Evolutionary conservation across 1,140 invertebrate species (phyloP).

Genomic region (Arion vulgaris): DNA sequence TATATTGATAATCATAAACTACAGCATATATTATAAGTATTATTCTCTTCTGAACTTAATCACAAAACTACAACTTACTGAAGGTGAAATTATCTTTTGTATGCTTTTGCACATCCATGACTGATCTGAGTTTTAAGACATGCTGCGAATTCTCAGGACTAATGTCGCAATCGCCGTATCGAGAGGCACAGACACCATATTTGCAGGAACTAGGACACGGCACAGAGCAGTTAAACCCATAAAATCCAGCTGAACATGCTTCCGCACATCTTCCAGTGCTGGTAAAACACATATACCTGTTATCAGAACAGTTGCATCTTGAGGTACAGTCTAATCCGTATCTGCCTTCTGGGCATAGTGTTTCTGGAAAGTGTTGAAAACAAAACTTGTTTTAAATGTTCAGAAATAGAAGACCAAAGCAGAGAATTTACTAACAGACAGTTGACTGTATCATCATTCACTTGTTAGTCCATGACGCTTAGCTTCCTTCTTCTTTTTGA

Average conservation of each 20-base stretch:
- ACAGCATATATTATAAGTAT: too few relatives aligned
- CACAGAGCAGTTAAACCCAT: not conserved
- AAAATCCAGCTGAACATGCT: not conserved
- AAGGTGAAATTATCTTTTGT: not conserved
- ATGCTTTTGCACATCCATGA: not conserved
- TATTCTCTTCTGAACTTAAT: too few relatives aligned
- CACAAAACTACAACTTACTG: not conserved
- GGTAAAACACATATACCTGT: not conserved
- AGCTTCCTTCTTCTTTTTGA: too few relatives aligned
- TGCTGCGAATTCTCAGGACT: too few relatives aligned
- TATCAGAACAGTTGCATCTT: not conserved
- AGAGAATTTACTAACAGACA: too few relatives aligned
- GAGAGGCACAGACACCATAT: not conserved
- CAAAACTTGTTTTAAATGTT: too few relatives aligned
- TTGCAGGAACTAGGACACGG: not conserved
- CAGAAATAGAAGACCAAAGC: too few relatives aligned
- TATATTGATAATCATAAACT: too few relatives aligned
- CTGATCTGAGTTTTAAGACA: too few relatives aligned
- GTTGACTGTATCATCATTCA: too few relatives aligned
- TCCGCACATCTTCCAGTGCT: not conserved
- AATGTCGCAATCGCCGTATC: not conserved
- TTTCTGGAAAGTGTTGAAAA: not conserved
- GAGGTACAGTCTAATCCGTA: not conserved
- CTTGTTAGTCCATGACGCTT: too few relatives aligned
- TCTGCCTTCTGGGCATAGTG: not conserved